Conservation (phyloP, 1,140 invertebrate genomes). For the Helicoverpa armigera region DNA sequence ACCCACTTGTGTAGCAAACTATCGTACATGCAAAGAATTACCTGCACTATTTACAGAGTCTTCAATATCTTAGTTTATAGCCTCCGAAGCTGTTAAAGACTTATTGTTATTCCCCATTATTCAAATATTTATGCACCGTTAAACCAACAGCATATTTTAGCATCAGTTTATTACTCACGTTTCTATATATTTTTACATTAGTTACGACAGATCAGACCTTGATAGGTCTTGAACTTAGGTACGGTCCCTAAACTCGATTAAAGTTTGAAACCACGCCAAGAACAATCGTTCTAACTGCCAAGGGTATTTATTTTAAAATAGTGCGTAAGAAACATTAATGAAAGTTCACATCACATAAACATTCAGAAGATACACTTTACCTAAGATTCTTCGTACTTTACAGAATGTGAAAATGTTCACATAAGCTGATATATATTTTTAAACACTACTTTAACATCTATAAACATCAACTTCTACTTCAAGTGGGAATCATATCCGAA, state of each 20-base stretch:
- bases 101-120: constrained; percentile 1
- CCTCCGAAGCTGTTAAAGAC: background rate
- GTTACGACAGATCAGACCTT: constrained; percentile 23
- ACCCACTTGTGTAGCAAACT: constrained; percentile 18
- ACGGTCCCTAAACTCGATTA: constrained; percentile 55
- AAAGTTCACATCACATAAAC: constrained; percentile 38
- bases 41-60: background rate
- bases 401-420: background rate
- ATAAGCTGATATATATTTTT: background rate
- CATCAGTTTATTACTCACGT: background rate
- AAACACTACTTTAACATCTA: background rate
- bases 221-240: constrained; percentile 53
- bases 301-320: constrained; percentile 47
- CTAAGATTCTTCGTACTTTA: background rate
- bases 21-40: constrained; percentile 6
- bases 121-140: background rate
- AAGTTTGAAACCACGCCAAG: constrained; percentile 68
- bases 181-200: background rate
- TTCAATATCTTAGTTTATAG: constrained; percentile 14
- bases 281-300: constrained; percentile 55
- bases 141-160: background rate
- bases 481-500: background rate
- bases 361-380: background rate
- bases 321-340: constrained; percentile 24
- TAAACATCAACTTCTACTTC: too few relatives aligned